phyloP scores from a whole-genome alignment of 2,888 invertebrate genomes.

The Coelinius sp. region DNA sequence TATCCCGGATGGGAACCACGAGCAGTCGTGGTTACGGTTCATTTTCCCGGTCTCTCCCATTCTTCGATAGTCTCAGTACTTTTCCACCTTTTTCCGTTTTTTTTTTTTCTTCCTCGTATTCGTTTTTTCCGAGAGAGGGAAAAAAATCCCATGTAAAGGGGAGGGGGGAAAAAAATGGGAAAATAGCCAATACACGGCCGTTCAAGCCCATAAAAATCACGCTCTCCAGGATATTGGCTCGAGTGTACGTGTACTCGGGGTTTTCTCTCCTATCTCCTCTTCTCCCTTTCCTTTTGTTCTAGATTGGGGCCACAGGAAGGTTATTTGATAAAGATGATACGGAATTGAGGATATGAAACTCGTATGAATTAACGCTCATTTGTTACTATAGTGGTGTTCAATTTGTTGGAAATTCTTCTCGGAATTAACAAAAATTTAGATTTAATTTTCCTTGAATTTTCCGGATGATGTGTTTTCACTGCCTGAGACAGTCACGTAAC shows the following conservation, averaged over 20 bases:
- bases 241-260: not conserved
- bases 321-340: constrained; percentile 55
- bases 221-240: constrained; percentile 44
- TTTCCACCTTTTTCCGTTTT: not conserved
- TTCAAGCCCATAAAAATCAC: constrained; percentile 62
- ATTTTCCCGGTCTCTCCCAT: constrained; percentile 40
- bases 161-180: constrained; percentile 32
- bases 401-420: not conserved
- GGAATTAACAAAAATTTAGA: constrained; percentile 2
- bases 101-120: constrained; percentile 31
- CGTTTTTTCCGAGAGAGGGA: constrained; percentile 33
- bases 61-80: not conserved
- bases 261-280: constrained; percentile 1
- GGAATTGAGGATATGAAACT: constrained; percentile 23
- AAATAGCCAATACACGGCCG: constrained; percentile 56
- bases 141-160: constrained; percentile 9
- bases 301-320: constrained; percentile 56
- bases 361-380: constrained; percentile 27
- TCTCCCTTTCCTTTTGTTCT: constrained; percentile 13
- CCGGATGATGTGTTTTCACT: not conserved
- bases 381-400: not conserved
- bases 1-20: constrained; percentile 51
- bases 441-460: not conserved
- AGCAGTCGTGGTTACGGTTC: constrained; percentile 58
- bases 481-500: not conserved